A percentile compares a stretch with the other conserved stretches of the same genome.
These are phyloP conservation scores for Scaptomyza montana DNA, from an alignment of 1,140 invertebrate genomes.

Conservation along the genomic window DNA sequence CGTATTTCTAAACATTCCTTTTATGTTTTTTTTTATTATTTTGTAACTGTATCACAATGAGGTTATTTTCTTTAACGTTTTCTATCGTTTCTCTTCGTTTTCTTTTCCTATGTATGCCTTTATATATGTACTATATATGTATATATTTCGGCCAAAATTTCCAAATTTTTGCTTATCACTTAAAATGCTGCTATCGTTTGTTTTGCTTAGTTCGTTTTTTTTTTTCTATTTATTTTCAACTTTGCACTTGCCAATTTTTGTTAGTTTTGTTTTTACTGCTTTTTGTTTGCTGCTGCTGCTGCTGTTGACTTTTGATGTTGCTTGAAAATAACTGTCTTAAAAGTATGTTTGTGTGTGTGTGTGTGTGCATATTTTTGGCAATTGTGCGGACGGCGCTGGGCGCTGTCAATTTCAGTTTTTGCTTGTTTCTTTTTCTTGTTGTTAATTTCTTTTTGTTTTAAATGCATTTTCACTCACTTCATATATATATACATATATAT, in stretches of 20 bases:
- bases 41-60: conserved; percentile 52
- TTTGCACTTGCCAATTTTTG: conserved; percentile 25
- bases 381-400: conserved; percentile 44
- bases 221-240: conserved; percentile 9
- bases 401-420: conserved; percentile 41
- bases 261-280: conserved; percentile 4
- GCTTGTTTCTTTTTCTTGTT: not conserved
- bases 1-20: conserved; percentile 50
- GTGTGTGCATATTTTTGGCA: conserved; percentile 55
- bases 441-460: conserved; percentile 1
- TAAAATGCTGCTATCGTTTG: conserved; percentile 51
- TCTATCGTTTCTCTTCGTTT: conserved; percentile 1
- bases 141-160: conserved; percentile 35
- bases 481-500: not conserved
- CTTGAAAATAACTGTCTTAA: conserved; percentile 54
- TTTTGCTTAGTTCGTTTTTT: conserved; percentile 6
- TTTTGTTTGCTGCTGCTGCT: not conserved
- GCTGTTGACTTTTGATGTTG: conserved; percentile 1
- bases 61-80: conserved; percentile 17
- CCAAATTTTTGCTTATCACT: conserved; percentile 54
- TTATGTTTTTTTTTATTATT: conserved; percentile 16
- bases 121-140: too few relatives aligned
- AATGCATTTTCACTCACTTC: conserved; percentile 46
- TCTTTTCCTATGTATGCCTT: conserved; percentile 29
- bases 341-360: conserved; percentile 51